phyloP scores from a whole-genome alignment of 1,140 invertebrate species.

The Atta cephalotes region DNA sequence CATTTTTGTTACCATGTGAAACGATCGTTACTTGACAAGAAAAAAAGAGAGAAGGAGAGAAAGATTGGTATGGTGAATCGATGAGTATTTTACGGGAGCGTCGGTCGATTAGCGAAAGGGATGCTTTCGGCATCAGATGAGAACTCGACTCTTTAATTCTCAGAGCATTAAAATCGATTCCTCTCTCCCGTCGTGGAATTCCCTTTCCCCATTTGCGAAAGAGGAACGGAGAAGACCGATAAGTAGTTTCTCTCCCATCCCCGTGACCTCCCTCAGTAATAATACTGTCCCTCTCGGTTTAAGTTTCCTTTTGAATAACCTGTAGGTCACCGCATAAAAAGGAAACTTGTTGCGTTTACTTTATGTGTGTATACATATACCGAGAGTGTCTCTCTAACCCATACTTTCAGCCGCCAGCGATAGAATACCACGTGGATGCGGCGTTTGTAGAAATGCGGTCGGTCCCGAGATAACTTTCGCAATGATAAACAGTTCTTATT shows the following conservation, averaged over 20 bases:
- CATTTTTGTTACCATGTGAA: slow-evolving; percentile 53
- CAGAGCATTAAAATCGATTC: slow-evolving; percentile 56
- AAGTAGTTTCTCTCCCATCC: slow-evolving; percentile 69
- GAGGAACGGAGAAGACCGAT: slow-evolving; percentile 69
- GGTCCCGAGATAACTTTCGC: slow-evolving; percentile 39
- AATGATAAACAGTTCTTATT: slow-evolving; percentile 6
- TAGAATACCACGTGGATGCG: slow-evolving; percentile 37
- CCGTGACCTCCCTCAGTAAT: slow-evolving; percentile 73
- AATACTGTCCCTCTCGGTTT: slow-evolving; percentile 73
- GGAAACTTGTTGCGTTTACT: slow-evolving; percentile 69
- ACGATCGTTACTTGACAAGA: slow-evolving; percentile 52
- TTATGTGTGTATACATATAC: slow-evolving; percentile 63
- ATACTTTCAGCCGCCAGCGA: slow-evolving; percentile 23
- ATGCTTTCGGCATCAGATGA: slow-evolving; percentile 50
- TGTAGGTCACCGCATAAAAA: slow-evolving; percentile 78
- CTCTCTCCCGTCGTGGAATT: slow-evolving; percentile 24
- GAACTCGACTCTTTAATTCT: slow-evolving; percentile 52
- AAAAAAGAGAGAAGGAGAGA: slow-evolving; percentile 34
- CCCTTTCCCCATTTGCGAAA: slow-evolving; percentile 39
- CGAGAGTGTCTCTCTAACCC: slow-evolving; percentile 25
- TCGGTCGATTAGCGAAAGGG: slow-evolving; percentile 53
- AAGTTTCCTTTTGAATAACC: slow-evolving; percentile 78
- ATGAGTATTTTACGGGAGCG: slow-evolving; percentile 49
- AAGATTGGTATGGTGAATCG: slow-evolving; percentile 6
- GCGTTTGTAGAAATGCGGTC: slow-evolving; percentile 27